Evolutionary conservation across 2,888 invertebrate species (phyloP), one percentile per base, ranked within the genome.

Genomic region (Antitype chi): DNA sequence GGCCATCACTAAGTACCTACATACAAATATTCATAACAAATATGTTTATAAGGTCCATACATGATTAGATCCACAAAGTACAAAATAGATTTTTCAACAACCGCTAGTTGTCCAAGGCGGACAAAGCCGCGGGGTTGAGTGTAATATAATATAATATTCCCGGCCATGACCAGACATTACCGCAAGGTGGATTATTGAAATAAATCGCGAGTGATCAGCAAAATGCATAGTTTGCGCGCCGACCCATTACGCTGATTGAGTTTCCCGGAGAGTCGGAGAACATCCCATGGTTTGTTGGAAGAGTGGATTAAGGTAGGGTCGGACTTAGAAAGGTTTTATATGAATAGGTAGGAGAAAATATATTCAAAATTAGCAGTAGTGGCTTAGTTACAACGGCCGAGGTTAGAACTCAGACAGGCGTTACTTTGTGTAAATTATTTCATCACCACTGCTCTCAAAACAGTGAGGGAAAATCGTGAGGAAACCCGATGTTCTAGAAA

Each of bases 191-290:
- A 90, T 90, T 94, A 94, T 94, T 95, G 94, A 95, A 94, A 95
- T 92, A 94, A 94, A 95, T 94, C 92, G 93, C 77, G 78, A 86
- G 91, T 93, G 93, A 94, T 95, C 94, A 94, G 89, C 89, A 79
- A 92, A 94, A 94, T 93, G 93, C 93, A 94, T 92, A 92, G 91
- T 91, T 90, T 90, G 91, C 88, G 88, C 86, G 82, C 78, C 78
- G 85, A 73, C 59, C 93, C 93, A 94, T 94, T 94, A 94, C 89
- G 83, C 85, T 91, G 92, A 94, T 94, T 93, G 90, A 89, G 90
- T 93, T 90, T 89, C 84, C 83, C 69, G 63, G 67, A 80, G 80
- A 77, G 0, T 43, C 69, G n/a, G 60, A 84, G 87, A 85, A 76
- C 76, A 81, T 78, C 74, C 85, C 79, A 82, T 76, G 67, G 80